Evolutionary conservation across 1,140 invertebrate genomes (phyloP).

Genomic region (Bombus vancouverensis): DNA sequence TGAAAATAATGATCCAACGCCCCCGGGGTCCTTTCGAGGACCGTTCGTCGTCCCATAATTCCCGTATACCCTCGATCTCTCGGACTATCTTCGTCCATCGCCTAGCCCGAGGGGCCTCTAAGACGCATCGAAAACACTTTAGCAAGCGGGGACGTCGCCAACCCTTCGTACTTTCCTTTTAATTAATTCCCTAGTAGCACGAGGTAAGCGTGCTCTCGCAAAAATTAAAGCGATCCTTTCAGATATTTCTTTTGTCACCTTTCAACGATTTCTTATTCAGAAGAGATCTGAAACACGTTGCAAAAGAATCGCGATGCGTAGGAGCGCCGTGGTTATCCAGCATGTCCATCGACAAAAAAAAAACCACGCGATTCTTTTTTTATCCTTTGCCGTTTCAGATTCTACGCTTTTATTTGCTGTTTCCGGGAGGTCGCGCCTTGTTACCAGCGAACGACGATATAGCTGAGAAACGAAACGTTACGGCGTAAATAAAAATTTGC

Average conservation of each 20-base stretch:
- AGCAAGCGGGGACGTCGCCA: neutral
- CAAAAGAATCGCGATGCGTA: no score
- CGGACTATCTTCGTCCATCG: constrained; percentile 34
- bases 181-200: constrained; percentile 27
- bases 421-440: no score
- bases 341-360: no score
- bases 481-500: no score
- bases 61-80: constrained; percentile 55
- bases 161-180: constrained; percentile 1
- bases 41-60: constrained; percentile 59
- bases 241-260: neutral
- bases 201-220: neutral
- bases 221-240: neutral
- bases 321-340: no score
- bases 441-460: no score
- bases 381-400: no score
- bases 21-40: constrained; percentile 55
- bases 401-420: no score
- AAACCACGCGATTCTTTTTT: no score
- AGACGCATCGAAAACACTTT: constrained; percentile 55
- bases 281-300: no score
- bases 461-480: no score
- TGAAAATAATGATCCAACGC: constrained; percentile 71
- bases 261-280: neutral
- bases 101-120: constrained; percentile 24